Percentiles rank a stretch among this genome's conserved stretches.
phyloP scores from a whole-genome alignment of 2,797 vertebrate species.

The Geotrypetes seraphini region DNA sequence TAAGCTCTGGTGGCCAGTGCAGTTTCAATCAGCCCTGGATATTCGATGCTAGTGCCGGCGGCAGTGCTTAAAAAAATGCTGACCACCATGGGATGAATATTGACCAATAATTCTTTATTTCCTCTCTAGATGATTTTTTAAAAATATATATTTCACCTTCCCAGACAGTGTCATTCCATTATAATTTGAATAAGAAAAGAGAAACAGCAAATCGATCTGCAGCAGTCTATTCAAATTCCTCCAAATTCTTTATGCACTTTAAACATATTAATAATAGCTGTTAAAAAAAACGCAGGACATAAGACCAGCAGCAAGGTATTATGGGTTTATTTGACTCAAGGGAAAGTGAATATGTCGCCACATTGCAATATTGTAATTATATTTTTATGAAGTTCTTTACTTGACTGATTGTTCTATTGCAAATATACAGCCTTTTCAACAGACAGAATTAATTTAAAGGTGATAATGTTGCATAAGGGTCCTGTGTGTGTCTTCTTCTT shows the following conservation, averaged over 20 bases:
- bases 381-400: constrained; percentile 7
- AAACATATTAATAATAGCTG: neutral
- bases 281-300: neutral
- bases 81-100: too few relatives aligned
- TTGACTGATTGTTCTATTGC: neutral
- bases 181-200: too few relatives aligned
- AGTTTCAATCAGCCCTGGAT: too few relatives aligned
- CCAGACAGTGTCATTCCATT: too few relatives aligned
- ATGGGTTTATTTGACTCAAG: neutral
- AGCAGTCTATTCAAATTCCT: neutral
- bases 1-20: too few relatives aligned
- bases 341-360: neutral
- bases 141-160: too few relatives aligned
- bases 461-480: constrained; percentile 3
- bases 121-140: too few relatives aligned
- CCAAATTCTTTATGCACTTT: neutral
- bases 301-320: too few relatives aligned
- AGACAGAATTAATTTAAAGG: constrained; percentile 2
- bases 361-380: constrained; percentile 1
- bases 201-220: neutral
- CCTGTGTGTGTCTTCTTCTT: constrained; percentile 1
- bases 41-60: too few relatives aligned
- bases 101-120: too few relatives aligned
- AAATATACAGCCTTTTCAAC: neutral
- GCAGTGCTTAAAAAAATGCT: too few relatives aligned